Evolutionary conservation across 2,113 vertebrate genomes (phyloP), one percentile per base, ranked within the genome.

Genomic region (Acanthochromis polyacanthus): DNA sequence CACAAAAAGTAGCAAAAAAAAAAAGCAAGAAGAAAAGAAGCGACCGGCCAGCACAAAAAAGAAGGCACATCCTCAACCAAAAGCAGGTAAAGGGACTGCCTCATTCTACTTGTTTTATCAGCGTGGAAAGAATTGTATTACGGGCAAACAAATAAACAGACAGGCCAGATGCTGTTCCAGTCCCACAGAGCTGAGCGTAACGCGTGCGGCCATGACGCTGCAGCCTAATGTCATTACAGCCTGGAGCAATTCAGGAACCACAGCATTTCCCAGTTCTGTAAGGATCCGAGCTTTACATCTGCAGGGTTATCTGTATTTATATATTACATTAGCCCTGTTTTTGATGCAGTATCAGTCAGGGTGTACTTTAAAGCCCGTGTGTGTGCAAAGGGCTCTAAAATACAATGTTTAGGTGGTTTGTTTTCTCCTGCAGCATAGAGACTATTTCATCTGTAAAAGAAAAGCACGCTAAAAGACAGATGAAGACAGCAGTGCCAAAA

Each of bases 401-500:
- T 59, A 28, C 19, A 36, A 59, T 40, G 63, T 36, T 55, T 45
- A 30, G 28, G 57, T 51, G 48, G 48, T 69, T 66, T 75, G 63
- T 84, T 80, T 75, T 71, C 58, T 46, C 71, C 15, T 68, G 61
- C 73, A 48, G 50, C 50, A 57, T 12, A 22, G 45, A 70, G 59
- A 63, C 69, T 36, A 19, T 66, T 80, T 76, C 52, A 55, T 63
- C 53, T 53, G 12, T 45, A 52, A 58, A 43, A 55, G 22, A 65
- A 75, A 73, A 57, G 55, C 17, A 23, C 3, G 55, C 23, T 36
- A 63, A 66, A 75, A 60, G 60, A 81, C 55, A 77, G 78, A 86
- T 75, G 74, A 86, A 81, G 80, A 81, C 56, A 67, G 78, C 72
- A 16, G 55, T 66, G 76, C 79, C 75, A 81, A 72, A 81, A 62